phyloP scores from a whole-genome alignment of 1,140 invertebrate species.

The Oreohelix idahoensis region DNA sequence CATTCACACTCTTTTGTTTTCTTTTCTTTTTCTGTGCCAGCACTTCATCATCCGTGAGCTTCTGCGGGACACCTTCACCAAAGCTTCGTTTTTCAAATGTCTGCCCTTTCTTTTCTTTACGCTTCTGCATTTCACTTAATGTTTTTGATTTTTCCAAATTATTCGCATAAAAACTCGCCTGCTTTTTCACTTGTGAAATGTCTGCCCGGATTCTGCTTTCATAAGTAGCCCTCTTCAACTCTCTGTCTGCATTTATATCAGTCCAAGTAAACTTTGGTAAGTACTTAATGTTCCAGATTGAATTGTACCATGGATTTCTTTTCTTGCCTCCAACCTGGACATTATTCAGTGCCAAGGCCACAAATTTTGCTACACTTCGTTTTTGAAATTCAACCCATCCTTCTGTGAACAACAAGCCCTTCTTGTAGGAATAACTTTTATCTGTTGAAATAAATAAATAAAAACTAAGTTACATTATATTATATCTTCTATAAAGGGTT shows the following conservation, averaged over 20 bases:
- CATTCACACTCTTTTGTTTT: too few relatives aligned
- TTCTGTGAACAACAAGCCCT: conserved; percentile 83
- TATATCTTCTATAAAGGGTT: too few relatives aligned
- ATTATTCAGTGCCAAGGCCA: conserved; percentile 87
- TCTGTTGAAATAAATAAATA: conserved; percentile 53
- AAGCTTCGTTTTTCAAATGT: conserved; percentile 22
- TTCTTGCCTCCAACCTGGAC: conserved; percentile 87
- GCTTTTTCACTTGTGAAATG: conserved; percentile 82
- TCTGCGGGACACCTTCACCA: conserved; percentile 14
- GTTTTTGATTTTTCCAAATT: conserved; percentile 30
- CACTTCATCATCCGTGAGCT: conserved; percentile 37
- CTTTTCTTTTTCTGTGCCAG: conserved; percentile 19
- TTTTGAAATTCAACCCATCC: conserved; percentile 97
- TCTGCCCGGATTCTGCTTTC: conserved; percentile 89
- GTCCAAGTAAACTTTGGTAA: conserved; percentile 94
- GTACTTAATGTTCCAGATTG: conserved; percentile 96
- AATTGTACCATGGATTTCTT: conserved; percentile 89
- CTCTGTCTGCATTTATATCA: conserved; percentile 90
- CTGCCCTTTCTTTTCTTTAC: conserved; percentile 31
- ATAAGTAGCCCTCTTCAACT: conserved; percentile 91
- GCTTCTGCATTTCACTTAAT: conserved; percentile 30
- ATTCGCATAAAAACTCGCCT: conserved; percentile 26
- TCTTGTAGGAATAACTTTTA: conserved; percentile 69
- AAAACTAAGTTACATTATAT: too few relatives aligned
- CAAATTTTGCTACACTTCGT: conserved; percentile 89